Evolutionary conservation across 1,140 invertebrate species (phyloP), one percentile per base, ranked within the genome.

Genomic region (Plodia interpunctella): DNA sequence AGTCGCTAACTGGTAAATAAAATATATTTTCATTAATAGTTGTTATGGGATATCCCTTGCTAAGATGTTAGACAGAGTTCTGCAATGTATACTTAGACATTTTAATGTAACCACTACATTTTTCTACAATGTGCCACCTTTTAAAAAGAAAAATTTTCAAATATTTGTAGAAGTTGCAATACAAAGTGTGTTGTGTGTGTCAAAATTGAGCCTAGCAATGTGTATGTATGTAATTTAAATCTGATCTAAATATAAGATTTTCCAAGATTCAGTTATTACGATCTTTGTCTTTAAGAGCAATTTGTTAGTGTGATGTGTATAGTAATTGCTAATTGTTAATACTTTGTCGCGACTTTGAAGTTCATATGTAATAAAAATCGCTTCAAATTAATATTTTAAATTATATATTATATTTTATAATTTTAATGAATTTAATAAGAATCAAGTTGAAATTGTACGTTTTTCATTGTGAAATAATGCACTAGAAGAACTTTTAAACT

Each of bases 51-150:
- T 11, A 10, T 35, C 32, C 3, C 32, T 5, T 35, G 32, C 32
- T 35, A 35, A 35, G 2, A 11, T 20, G 35, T 32, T 4, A 9
- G 28, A 44, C 55, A 13, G 55, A 58, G 52, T 21, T 25, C 15
- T 60, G 55, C 59, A 60, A 60, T 49, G 18, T 10, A 49, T 21
- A 60, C n/a, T 19, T 15, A 30, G 53, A n/a, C n/a, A 50, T 18
- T 20, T 28, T 58, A 35, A 35, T 18, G 50, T 30, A 49, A 10
- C 20, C 17, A n/a, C n/a, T 49, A 55, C 55, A 60, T 60, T 60
- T 60, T 60, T 60, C 59, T 55, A 60, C 59, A 60, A 28, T 63
- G 57, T 59, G 62, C 62, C 53, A 63, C 57, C 53, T 50, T 32
- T n/a, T 58, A 51, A 51, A 19, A 11, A 20, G 28, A 49, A 13